These are phyloP conservation scores for Coenonympha glycerion DNA, from an alignment of 2,888 invertebrate species.

Conservation along the genomic window DNA sequence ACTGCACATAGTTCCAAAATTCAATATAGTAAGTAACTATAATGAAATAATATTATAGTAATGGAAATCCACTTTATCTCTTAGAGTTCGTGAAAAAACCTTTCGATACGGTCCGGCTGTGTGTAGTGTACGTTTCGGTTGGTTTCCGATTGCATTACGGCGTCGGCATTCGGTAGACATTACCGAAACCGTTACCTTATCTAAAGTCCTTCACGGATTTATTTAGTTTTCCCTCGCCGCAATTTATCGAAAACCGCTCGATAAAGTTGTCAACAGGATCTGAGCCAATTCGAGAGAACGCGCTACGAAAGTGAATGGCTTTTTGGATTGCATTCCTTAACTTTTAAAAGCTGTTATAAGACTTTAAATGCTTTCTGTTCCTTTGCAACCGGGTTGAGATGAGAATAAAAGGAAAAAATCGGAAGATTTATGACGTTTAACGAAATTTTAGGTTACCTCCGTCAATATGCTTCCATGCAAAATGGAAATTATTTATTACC, in stretches of 20 bases:
- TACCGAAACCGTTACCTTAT: conserved; percentile 75
- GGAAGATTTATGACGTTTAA: too few species aligned
- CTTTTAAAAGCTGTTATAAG: conserved; percentile 27
- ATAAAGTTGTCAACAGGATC: conserved; percentile 76
- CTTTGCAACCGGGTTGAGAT: not conserved
- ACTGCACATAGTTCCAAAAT: not conserved
- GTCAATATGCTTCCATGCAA: too few species aligned
- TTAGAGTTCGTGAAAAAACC: conserved; percentile 26
- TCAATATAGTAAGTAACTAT: not conserved
- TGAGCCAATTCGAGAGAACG: conserved; percentile 69
- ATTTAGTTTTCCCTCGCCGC: conserved; percentile 76
- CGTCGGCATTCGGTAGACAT: conserved; percentile 67
- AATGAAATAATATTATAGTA: not conserved
- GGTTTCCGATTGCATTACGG: conserved; percentile 71
- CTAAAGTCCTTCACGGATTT: conserved; percentile 76
- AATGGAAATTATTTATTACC: too few species aligned
- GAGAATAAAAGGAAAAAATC: not conserved
- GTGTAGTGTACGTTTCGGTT: conserved; percentile 52
- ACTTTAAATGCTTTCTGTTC: conserved; percentile 10
- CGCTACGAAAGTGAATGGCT: conserved; percentile 49
- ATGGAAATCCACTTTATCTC: conserved; percentile 23
- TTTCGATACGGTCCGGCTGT: conserved; percentile 36
- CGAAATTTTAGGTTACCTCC: too few species aligned
- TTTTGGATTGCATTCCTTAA: conserved; percentile 35
- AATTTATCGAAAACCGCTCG: conserved; percentile 76